Percentiles rank a stretch among this genome's conserved stretches.
phyloP scores from a whole-genome alignment of 2,888 invertebrate species.

The Sylvicola fuscatus region DNA sequence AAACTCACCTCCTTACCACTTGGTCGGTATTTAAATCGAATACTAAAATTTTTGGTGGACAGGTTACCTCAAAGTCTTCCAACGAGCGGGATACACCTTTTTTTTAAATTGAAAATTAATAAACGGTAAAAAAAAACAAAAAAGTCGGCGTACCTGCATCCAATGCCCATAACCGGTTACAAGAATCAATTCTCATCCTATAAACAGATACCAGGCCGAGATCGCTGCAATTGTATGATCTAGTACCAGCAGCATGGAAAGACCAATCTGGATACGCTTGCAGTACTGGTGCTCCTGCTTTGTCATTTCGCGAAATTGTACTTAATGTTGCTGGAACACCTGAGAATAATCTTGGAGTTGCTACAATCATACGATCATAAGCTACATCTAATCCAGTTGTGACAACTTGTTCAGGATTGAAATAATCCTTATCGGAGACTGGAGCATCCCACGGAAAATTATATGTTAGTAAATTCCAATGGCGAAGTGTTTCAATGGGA shows the following conservation, averaged over 20 bases:
- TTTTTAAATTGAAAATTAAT: constrained; percentile 1
- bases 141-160: constrained; percentile 54
- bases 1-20: constrained; percentile 29
- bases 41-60: constrained; percentile 62
- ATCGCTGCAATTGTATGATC: constrained; percentile 52
- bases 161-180: constrained; percentile 63
- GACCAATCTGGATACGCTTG: constrained; percentile 59
- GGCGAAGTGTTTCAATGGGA: constrained; percentile 12
- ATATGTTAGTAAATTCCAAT: constrained; percentile 47
- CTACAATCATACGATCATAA: constrained; percentile 50
- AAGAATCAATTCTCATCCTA: constrained; percentile 52
- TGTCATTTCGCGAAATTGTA: constrained; percentile 41
- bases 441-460: constrained; percentile 42
- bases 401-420: constrained; percentile 45
- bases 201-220: constrained; percentile 61
- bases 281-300: constrained; percentile 46
- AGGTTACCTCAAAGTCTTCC: constrained; percentile 40
- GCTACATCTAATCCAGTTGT: constrained; percentile 57
- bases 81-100: constrained; percentile 30
- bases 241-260: constrained; percentile 48
- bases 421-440: constrained; percentile 28
- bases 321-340: constrained; percentile 60
- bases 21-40: constrained; percentile 56
- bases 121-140: constrained; percentile 9
- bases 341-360: constrained; percentile 48